Evolutionary conservation across 1,140 invertebrate species (phyloP).

Genomic region (Drosophila nikananu): DNA sequence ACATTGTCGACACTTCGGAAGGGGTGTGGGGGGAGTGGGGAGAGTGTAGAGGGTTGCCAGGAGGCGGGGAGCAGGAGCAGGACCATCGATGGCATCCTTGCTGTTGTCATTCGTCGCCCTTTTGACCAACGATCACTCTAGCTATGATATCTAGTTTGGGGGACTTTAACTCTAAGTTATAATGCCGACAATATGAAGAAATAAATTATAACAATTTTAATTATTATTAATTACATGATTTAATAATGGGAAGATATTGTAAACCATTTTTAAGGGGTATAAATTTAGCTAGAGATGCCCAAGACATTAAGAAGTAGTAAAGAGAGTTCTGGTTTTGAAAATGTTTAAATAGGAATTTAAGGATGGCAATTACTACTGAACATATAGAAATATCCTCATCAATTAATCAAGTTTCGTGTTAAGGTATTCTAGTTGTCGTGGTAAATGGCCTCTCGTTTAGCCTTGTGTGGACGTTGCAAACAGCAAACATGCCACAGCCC

Average conservation of each 20-base stretch:
- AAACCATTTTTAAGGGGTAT: background rate
- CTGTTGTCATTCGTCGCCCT: conserved; percentile 14
- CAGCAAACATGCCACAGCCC: conserved; percentile 76
- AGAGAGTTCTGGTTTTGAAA: no score
- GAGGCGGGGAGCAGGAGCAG: conserved; percentile 1
- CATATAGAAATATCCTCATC: no score
- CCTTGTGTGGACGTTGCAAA: conserved; percentile 69
- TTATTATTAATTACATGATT: background rate
- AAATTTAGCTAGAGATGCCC: background rate
- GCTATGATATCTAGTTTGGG: background rate
- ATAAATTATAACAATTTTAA: background rate
- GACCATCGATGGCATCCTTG: conserved; percentile 62
- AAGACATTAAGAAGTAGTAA: no score
- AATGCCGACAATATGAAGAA: no score
- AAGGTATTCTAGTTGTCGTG: conserved; percentile 15
- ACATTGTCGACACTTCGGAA: conserved; percentile 72
- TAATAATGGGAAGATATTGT: accelerated
- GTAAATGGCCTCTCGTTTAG: conserved; percentile 29
- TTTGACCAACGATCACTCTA: background rate
- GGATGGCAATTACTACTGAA: no score
- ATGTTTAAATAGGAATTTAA: no score
- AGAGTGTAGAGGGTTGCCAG: no score
- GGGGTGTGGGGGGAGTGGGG: background rate
- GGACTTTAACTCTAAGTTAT: no score
- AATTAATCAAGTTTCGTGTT: no score